Conservation (phyloP, 2,888 invertebrate species). For the Mesochorus sp. region DNA sequence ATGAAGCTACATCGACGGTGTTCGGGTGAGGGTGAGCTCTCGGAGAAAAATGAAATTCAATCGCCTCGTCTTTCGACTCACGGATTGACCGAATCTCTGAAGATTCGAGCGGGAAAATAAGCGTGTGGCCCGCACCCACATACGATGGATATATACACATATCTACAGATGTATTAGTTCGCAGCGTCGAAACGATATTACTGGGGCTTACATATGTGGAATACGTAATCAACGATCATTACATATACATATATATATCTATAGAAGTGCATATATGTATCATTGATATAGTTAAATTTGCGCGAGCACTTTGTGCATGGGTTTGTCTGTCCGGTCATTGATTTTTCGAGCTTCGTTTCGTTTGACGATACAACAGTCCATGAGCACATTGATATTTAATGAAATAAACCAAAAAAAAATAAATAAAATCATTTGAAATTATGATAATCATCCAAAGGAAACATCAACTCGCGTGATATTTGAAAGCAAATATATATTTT, state of each 20-base stretch:
- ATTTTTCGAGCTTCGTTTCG: too few species aligned
- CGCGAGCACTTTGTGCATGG: too few species aligned
- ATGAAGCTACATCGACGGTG: slow-evolving; percentile 24
- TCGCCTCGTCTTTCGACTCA: slow-evolving; percentile 60
- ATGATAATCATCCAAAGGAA: too few species aligned
- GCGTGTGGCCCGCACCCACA: neutral
- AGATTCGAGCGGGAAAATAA: slow-evolving; percentile 43
- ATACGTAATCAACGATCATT: slow-evolving; percentile 11
- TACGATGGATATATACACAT: neutral
- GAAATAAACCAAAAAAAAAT: too few species aligned
- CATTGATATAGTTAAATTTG: neutral
- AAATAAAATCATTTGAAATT: too few species aligned
- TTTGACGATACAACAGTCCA: too few species aligned
- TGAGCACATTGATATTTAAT: too few species aligned
- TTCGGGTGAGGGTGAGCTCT: slow-evolving; percentile 1
- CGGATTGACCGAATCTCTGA: slow-evolving; percentile 59
- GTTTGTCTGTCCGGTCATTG: too few species aligned
- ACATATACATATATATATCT: neutral
- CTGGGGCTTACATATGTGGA: neutral
- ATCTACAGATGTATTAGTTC: neutral
- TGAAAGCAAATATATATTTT: too few species aligned
- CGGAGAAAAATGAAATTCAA: slow-evolving; percentile 60
- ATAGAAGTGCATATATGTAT: neutral
- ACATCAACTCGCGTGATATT: too few species aligned
- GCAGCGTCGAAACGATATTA: slow-evolving; percentile 37